Conservation (phyloP, 2,888 invertebrate genomes). For the Stramonita haemastoma region DNA sequence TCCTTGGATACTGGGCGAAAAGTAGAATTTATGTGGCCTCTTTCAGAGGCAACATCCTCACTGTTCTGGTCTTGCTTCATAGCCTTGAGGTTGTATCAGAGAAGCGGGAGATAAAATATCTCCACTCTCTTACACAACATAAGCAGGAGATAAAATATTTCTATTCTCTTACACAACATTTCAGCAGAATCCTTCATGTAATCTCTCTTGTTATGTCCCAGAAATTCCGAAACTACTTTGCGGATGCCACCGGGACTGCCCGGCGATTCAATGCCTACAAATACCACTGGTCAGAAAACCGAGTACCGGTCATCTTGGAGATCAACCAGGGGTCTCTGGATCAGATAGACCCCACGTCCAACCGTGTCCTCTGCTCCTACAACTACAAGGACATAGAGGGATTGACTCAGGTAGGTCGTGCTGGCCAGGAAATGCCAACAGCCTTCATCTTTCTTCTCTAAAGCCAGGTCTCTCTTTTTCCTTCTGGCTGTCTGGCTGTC, state of each 20-base stretch:
- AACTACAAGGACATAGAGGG: slow-evolving; percentile 91
- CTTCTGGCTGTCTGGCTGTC: no score
- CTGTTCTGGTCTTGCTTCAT: no score
- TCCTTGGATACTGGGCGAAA: no score
- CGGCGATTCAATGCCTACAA: slow-evolving; percentile 93
- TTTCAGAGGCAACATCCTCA: no score
- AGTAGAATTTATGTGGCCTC: no score
- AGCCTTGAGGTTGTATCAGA: no score
- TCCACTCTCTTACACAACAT: no score
- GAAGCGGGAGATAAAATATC: no score
- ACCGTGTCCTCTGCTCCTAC: slow-evolving; percentile 88
- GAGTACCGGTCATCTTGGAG: slow-evolving; percentile 91
- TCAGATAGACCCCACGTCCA: slow-evolving; percentile 92
- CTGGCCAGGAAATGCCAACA: background rate
- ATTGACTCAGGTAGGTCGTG: slow-evolving; percentile 79
- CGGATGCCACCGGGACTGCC: slow-evolving; percentile 47
- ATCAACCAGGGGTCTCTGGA: slow-evolving; percentile 94
- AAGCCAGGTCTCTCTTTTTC: no score
- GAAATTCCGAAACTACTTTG: slow-evolving; percentile 57
- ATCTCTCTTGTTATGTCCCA: slow-evolving; percentile 11
- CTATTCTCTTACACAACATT: no score
- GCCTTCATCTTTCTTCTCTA: no score
- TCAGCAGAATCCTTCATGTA: background rate
- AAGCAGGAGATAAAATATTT: no score
- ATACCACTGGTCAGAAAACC: slow-evolving; percentile 96